phyloP scores from a whole-genome alignment of 2,113 vertebrate species.

The Ciconia maguari region DNA sequence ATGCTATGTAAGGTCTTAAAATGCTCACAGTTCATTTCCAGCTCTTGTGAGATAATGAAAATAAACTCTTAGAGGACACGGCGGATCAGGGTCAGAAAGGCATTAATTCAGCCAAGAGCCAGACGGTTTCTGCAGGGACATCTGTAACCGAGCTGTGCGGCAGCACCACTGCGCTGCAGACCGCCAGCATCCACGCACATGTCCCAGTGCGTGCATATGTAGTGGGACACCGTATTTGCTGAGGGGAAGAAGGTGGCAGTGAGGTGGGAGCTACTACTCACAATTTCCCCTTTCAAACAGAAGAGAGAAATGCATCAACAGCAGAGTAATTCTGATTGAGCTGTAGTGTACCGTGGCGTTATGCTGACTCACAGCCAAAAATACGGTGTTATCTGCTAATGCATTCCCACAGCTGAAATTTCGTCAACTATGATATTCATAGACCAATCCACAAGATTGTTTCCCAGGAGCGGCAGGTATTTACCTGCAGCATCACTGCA shows the following conservation, averaged over 20 bases:
- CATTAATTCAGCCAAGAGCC: background rate
- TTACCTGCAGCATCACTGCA: background rate
- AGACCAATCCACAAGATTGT: background rate
- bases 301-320: background rate
- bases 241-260: too few relatives aligned
- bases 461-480: rapidly evolving
- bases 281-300: background rate
- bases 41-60: background rate
- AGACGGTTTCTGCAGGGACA: background rate
- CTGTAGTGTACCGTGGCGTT: rapidly evolving
- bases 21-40: background rate
- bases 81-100: background rate
- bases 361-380: background rate
- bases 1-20: background rate
- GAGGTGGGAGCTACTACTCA: background rate
- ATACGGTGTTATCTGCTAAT: background rate
- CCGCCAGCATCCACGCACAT: rapidly evolving
- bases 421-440: background rate
- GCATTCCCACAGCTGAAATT: background rate
- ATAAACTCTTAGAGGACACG: background rate
- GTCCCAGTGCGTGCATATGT: rapidly evolving
- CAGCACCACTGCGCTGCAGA: background rate
- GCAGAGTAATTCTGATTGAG: background rate
- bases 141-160: rapidly evolving
- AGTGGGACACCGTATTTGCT: rapidly evolving